Conservation (phyloP, 1,140 invertebrate genomes). For the Plectus sambesii region DNA sequence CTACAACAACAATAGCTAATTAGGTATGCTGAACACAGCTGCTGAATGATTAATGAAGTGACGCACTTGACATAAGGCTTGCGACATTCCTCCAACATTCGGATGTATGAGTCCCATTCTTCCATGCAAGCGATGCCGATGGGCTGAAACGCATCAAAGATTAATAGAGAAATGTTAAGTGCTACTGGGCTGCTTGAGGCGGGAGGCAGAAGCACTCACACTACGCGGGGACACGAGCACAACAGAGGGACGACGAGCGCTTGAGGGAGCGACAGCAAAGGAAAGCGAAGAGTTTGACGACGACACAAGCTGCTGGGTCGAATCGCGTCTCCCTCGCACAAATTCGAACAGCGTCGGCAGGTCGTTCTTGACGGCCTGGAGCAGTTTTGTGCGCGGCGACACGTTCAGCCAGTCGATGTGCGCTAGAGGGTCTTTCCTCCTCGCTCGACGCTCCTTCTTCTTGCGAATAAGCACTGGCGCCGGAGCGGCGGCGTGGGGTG, state of each 20-base stretch:
- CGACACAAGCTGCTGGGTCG: no score
- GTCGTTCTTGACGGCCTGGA: constrained; percentile 22
- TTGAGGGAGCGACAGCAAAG: no score
- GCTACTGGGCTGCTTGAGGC: no score
- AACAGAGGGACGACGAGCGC: constrained; percentile 22
- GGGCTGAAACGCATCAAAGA: constrained; percentile 36
- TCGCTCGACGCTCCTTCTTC: constrained; percentile 27
- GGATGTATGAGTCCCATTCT: constrained; percentile 38
- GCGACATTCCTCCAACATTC: constrained; percentile 37
- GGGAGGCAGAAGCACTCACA: constrained; percentile 20
- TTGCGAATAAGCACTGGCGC: constrained; percentile 36
- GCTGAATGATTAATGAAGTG: no score
- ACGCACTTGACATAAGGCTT: no score
- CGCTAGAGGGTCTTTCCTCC: constrained; percentile 27
- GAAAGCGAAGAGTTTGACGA: no score
- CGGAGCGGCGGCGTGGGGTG: constrained; percentile 15
- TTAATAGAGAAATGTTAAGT: no score
- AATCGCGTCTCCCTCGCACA: constrained; percentile 7
- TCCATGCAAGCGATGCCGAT: constrained; percentile 38
- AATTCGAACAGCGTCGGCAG: constrained; percentile 26
- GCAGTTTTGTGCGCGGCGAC: constrained; percentile 25
- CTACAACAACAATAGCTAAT: no score
- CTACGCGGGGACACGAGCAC: constrained; percentile 30
- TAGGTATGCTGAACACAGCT: no score
- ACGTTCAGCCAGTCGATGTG: constrained; percentile 40